Percentiles rank a stretch among this genome's conserved stretches.
These are phyloP conservation scores for Vannuccia rotundouncinata DNA, from an alignment of 2,888 invertebrate genomes.

Conservation along the genomic window DNA sequence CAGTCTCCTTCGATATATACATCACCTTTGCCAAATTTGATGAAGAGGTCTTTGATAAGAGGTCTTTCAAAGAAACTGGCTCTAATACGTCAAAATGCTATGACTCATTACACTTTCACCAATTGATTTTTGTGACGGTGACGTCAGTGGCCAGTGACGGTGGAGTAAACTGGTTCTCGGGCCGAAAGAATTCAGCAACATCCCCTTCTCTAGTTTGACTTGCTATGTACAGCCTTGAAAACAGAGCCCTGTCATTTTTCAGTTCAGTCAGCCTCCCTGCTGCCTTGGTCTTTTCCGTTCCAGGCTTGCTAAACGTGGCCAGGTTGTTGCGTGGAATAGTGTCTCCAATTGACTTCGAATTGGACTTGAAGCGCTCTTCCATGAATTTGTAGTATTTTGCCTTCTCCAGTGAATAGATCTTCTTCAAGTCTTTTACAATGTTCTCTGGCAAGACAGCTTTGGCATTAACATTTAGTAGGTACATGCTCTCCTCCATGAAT, in stretches of 20 bases:
- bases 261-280: slow-evolving; percentile 13
- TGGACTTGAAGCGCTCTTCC: slow-evolving; percentile 25
- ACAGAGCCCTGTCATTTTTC: slow-evolving; percentile 37
- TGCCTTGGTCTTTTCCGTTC: slow-evolving; percentile 14
- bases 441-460: slow-evolving; percentile 36
- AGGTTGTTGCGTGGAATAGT: slow-evolving; percentile 35
- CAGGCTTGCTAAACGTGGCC: not conserved
- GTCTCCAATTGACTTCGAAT: slow-evolving; percentile 34
- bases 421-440: slow-evolving; percentile 14
- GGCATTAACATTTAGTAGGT: slow-evolving; percentile 36
- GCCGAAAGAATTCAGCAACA: slow-evolving; percentile 37
- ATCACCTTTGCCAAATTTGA: too few relatives aligned
- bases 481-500: slow-evolving; percentile 40
- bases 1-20: too few relatives aligned
- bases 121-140: too few relatives aligned
- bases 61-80: too few relatives aligned
- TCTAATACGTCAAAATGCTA: too few relatives aligned
- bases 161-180: slow-evolving; percentile 39
- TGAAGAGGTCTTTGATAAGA: too few relatives aligned
- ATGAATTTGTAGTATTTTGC: slow-evolving; percentile 35
- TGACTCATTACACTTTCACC: too few relatives aligned
- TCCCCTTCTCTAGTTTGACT: slow-evolving; percentile 38
- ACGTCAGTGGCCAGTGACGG: slow-evolving; percentile 37
- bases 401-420: slow-evolving; percentile 25
- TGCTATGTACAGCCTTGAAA: slow-evolving; percentile 37